Evolutionary conservation across 2,888 invertebrate genomes (phyloP), one percentile per base, ranked within the genome.

Genomic region (Cephus sareptanus): DNA sequence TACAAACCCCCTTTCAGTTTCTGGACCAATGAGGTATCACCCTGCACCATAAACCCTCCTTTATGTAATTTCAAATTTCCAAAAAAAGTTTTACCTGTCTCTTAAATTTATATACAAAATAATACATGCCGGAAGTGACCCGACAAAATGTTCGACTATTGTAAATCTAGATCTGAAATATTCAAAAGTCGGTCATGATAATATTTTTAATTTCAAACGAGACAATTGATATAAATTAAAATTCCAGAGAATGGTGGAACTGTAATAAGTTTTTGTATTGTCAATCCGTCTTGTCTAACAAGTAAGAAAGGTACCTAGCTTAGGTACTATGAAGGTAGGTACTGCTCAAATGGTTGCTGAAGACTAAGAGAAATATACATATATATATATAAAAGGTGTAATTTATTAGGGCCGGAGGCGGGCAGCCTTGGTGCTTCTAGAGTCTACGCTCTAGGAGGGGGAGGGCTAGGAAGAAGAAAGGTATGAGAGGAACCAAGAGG

Each of bases 321-420:
- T 56, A 56, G 56, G 23, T 56, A 56, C 56, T 23, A 56, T 23
- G 56, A 56, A 56, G 56, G 56, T 56, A 56, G 56, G 56, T 56
- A 56, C 56, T 23, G 31, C 31, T 71, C 71, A 71, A 71, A 71
- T 34, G 71, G 71, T 34, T 34, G 31, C 33, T 34, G 71, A 33
- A 34, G 71, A 31, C 71, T 71, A 76, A 11, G 34, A 81, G 76
- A 85, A 84, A 86, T 82, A 86, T 83, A 81, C 84, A 34, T 83
- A 80, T 84, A 86, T 84, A 86, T 84, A 34, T 73, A 73, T 71
- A 86, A 87, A 85, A 87, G 86, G 87, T 85, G 85, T 89, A 87
- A 89, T 89, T 89, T 89, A 89, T 89, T 88, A 85, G 87, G 83
- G 87, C 87, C 88, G 82, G 83, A 87, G 89, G 88, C 87, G 81